Evolutionary conservation across 2,888 invertebrate genomes (phyloP).

Genomic region (Trisateles emortualis): DNA sequence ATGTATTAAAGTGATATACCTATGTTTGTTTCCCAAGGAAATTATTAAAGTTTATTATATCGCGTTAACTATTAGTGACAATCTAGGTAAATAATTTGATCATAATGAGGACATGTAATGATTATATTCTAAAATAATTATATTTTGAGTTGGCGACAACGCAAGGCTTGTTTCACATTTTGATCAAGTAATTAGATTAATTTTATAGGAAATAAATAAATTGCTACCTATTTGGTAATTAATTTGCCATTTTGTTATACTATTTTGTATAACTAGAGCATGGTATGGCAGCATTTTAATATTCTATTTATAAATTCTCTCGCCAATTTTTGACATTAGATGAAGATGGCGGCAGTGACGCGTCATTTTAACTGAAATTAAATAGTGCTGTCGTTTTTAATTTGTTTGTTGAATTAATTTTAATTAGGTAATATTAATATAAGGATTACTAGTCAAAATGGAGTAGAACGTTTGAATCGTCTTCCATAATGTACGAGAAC

Average conservation of each 20-base stretch:
- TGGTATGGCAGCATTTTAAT: slow-evolving; percentile 27
- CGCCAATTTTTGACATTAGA: slow-evolving; percentile 26
- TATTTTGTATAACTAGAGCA: slow-evolving; percentile 10
- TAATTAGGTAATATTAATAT: slow-evolving; percentile 42
- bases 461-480: slow-evolving; percentile 76
- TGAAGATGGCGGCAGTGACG: slow-evolving; percentile 9
- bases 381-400: slow-evolving; percentile 31
- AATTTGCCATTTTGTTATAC: slow-evolving; percentile 8
- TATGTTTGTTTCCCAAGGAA: slow-evolving; percentile 83
- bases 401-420: slow-evolving; percentile 41
- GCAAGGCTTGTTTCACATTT: slow-evolving; percentile 6
- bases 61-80: slow-evolving; percentile 80
- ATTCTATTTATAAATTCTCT: slow-evolving; percentile 20
- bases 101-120: slow-evolving; percentile 51
- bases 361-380: slow-evolving; percentile 14
- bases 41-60: slow-evolving; percentile 80
- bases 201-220: slow-evolving; percentile 5
- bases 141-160: slow-evolving; percentile 4
- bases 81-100: slow-evolving; percentile 63
- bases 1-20: slow-evolving; percentile 81
- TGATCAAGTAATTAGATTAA: slow-evolving; percentile 9
- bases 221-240: background rate
- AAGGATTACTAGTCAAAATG: slow-evolving; percentile 62
- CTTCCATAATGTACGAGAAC: slow-evolving; percentile 81
- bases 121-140: slow-evolving; percentile 16